Evolutionary conservation across 2,797 vertebrate species (phyloP).

Genomic region (Macrochelys suwanniensis): DNA sequence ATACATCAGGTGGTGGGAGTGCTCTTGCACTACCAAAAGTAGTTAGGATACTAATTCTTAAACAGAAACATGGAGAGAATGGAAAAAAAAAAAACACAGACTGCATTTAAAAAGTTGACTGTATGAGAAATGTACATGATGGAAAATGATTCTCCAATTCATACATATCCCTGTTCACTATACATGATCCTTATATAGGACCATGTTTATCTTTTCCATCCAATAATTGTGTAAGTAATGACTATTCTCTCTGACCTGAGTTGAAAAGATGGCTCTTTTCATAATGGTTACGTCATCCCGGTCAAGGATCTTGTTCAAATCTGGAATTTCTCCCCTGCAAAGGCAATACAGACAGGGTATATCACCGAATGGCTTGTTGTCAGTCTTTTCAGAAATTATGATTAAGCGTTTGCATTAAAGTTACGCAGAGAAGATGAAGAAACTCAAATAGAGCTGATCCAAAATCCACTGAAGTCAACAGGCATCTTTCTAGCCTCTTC

Average conservation of each 20-base stretch:
- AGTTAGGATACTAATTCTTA: background rate
- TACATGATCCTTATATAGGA: background rate
- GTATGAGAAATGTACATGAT: background rate
- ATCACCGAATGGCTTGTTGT: constrained; percentile 8
- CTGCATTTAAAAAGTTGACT: background rate
- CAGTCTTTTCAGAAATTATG: background rate
- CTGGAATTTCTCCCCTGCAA: constrained; percentile 93
- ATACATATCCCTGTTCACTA: fast-evolving
- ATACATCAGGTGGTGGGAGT: background rate
- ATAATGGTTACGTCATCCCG: constrained; percentile 94
- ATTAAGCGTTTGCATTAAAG: background rate
- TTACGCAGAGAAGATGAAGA: background rate
- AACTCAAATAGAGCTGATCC: background rate
- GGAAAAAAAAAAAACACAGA: background rate
- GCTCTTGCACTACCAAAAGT: background rate
- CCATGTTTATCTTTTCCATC: background rate
- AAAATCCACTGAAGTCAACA: background rate
- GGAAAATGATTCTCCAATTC: background rate
- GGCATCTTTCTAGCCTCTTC: background rate
- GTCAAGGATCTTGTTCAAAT: constrained; percentile 94
- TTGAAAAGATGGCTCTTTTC: constrained; percentile 97
- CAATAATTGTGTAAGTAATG: background rate
- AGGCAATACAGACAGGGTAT: constrained; percentile 51
- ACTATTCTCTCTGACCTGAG: constrained; percentile 87
- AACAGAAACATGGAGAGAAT: background rate